Percentiles rank a stretch among this genome's conserved stretches.
phyloP scores from a whole-genome alignment of 1,140 invertebrate genomes.

The Drosophila repletoides region DNA sequence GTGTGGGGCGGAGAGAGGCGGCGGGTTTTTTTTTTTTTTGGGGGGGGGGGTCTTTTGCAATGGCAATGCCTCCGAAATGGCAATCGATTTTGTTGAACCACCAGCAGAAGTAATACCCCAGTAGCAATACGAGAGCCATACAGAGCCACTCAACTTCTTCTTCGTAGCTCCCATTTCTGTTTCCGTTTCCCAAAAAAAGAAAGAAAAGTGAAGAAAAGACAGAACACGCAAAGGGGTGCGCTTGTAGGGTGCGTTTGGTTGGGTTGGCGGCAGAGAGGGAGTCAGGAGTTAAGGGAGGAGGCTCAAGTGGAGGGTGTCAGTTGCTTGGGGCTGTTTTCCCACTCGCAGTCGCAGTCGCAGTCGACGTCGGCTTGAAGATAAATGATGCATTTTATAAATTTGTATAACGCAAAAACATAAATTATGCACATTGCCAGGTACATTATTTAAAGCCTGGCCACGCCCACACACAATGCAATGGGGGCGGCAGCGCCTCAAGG shows the following conservation, averaged over 20 bases:
- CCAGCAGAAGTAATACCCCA: background rate
- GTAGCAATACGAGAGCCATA: background rate
- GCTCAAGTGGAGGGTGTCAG: conserved; percentile 10
- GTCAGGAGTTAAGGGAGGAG: background rate
- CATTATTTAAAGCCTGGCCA: conserved; percentile 39
- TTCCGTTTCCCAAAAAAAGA: conserved; percentile 2
- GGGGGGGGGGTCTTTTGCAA: conserved; percentile 8
- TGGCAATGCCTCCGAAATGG: conserved; percentile 53
- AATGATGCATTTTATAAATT: conserved; percentile 77
- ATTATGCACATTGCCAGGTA: conserved; percentile 53
- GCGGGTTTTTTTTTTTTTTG: conserved; percentile 25
- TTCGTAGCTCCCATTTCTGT: conserved; percentile 1
- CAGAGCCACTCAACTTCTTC: conserved; percentile 11
- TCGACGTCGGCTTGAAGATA: conserved; percentile 55
- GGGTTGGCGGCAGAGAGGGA: background rate
- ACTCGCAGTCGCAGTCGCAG: background rate
- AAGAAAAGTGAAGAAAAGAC: conserved; percentile 25
- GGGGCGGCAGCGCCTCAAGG: background rate
- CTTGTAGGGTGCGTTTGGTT: conserved; percentile 21
- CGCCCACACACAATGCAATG: conserved; percentile 7
- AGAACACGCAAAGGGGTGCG: conserved; percentile 44
- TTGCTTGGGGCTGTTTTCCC: conserved; percentile 8
- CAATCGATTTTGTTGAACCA: conserved; percentile 53
- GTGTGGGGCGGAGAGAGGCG: too few species aligned
- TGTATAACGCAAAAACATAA: conserved; percentile 74